Percentiles rank a stretch among this genome's conserved stretches.
Conservation (phyloP, 1,140 invertebrate species). For the Aradophagus sp. region DNA sequence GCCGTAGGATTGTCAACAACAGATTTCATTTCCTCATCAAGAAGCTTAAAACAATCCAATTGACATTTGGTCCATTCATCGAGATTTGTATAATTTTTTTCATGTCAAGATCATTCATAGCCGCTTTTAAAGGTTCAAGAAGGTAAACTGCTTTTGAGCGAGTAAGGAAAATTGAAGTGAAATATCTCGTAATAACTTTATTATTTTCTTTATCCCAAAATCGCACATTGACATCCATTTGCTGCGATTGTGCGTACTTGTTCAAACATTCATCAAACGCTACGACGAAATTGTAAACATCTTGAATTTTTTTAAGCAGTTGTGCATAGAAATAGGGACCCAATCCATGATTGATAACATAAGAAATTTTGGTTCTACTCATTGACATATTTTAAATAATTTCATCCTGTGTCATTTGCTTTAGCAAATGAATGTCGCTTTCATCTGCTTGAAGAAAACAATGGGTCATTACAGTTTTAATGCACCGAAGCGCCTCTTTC, state of each 20-base stretch:
- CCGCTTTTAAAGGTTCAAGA: constrained; percentile 11
- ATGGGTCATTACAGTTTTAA: constrained; percentile 20
- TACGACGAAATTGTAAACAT: constrained; percentile 6
- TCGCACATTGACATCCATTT: constrained; percentile 17
- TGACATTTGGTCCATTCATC: constrained; percentile 41
- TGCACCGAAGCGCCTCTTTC: constrained; percentile 14
- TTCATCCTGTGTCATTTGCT: constrained; percentile 14
- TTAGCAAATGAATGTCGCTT: constrained; percentile 9
- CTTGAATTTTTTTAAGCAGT: neutral
- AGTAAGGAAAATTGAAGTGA: constrained; percentile 24
- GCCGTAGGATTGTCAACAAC: neutral
- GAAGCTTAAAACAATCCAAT: constrained; percentile 17
- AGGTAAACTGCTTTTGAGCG: constrained; percentile 12
- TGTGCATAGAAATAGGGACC: constrained; percentile 9
- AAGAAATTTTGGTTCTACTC: constrained; percentile 14
- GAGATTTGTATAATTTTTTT: constrained; percentile 35
- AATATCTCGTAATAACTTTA: constrained; percentile 13
- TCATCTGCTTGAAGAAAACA: constrained; percentile 12
- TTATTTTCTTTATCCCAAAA: constrained; percentile 16
- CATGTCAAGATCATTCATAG: constrained; percentile 4
- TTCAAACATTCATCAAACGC: constrained; percentile 18
- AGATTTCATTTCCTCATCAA: constrained; percentile 10
- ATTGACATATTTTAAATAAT: constrained; percentile 13
- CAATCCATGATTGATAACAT: constrained; percentile 9
- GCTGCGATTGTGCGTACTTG: constrained; percentile 8